Evolutionary conservation across 2,797 vertebrate genomes (phyloP).

Genomic region (Anolis apletophallus): DNA sequence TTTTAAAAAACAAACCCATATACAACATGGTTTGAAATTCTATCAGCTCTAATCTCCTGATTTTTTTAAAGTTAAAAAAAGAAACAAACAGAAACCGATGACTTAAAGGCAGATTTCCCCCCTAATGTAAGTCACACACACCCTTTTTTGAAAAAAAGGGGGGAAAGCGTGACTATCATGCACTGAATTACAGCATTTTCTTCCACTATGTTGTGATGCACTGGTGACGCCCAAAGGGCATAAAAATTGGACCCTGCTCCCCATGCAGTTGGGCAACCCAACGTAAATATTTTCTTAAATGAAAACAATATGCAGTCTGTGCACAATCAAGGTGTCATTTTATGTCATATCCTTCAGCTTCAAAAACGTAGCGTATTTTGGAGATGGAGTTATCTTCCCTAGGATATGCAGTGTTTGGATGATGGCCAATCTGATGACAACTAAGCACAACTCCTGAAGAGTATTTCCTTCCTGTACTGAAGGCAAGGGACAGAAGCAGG

Average conservation of each 20-base stretch:
- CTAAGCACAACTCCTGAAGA: slow-evolving; percentile 13
- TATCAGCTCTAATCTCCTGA: not conserved
- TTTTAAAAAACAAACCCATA: too few species aligned
- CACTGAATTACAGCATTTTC: too few species aligned
- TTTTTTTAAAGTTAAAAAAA: not conserved
- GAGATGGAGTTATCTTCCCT: not conserved
- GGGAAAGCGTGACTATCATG: too few species aligned
- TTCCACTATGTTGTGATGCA: too few species aligned
- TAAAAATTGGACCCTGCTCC: too few species aligned
- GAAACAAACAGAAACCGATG: too few species aligned
- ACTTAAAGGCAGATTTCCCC: too few species aligned
- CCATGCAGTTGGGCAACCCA: not conserved
- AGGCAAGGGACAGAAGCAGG: not conserved
- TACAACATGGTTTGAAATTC: not conserved
- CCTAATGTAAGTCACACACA: too few species aligned
- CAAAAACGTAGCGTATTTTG: not conserved
- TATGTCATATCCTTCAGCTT: not conserved
- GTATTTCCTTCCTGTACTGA: slow-evolving; percentile 34
- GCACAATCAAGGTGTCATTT: not conserved
- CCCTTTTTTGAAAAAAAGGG: too few species aligned
- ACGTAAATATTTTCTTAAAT: not conserved
- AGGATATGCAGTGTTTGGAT: slow-evolving; percentile 1
- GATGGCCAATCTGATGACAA: slow-evolving; percentile 37
- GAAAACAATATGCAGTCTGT: not conserved
- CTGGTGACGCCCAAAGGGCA: too few species aligned